phyloP scores from a whole-genome alignment of 2,113 vertebrate genomes.

The Syrrhaptes paradoxus region DNA sequence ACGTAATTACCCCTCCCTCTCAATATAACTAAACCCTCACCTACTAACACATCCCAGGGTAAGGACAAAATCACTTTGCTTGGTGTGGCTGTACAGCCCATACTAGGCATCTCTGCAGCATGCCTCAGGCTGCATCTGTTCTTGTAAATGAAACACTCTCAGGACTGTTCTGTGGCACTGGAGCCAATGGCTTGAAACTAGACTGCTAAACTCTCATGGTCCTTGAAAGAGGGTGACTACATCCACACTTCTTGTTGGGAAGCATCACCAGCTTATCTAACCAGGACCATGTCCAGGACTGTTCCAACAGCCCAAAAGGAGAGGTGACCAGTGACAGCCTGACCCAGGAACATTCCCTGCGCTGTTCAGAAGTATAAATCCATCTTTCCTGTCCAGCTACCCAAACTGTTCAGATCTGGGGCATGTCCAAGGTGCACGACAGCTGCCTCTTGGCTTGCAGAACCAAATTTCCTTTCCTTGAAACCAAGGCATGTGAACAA shows the following conservation, averaged over 20 bases:
- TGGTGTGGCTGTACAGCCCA: neutral
- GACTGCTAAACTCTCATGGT: neutral
- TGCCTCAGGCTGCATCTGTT: neutral
- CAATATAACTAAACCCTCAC: neutral
- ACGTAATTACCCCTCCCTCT: neutral
- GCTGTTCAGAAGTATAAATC: neutral
- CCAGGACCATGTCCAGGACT: rapidly evolving
- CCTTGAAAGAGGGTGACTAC: neutral
- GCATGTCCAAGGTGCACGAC: neutral
- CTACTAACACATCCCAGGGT: neutral
- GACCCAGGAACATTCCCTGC: neutral
- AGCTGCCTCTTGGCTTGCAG: neutral
- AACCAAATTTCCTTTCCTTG: neutral
- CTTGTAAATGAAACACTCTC: neutral
- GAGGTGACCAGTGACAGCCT: neutral
- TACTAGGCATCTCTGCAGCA: neutral
- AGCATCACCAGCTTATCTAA: neutral
- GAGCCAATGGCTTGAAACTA: neutral
- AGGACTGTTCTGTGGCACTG: neutral
- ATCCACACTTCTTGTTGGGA: neutral
- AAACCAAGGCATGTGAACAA: neutral
- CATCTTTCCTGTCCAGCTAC: neutral
- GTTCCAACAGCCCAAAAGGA: neutral
- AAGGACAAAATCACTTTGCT: neutral
- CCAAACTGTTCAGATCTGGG: neutral